Conservation (phyloP, 2,797 vertebrate species). For the Threskiornis aethiopicus region DNA sequence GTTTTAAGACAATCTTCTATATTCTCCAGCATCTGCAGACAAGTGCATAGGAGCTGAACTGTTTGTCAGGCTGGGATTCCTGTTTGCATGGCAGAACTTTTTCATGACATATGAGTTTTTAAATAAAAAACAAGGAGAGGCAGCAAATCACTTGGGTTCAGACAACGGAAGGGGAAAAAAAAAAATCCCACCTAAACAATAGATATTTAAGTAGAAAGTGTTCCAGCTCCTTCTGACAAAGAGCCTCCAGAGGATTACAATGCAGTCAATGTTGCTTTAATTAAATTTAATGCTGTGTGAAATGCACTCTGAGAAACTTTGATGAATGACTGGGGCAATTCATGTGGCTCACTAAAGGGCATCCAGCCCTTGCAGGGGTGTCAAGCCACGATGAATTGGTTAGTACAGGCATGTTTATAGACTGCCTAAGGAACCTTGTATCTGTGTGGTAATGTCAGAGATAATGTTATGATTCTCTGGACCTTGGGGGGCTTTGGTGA, state of each 20-base stretch:
- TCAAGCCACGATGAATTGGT: conserved; percentile 85
- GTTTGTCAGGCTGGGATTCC: neutral
- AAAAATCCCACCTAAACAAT: conserved; percentile 65
- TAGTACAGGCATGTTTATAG: conserved; percentile 89
- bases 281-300: conserved; percentile 90
- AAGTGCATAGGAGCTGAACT: neutral
- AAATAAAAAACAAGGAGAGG: conserved; percentile 68
- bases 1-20: neutral
- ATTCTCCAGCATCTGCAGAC: neutral
- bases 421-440: conserved; percentile 86
- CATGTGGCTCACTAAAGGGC: conserved; percentile 83
- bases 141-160: conserved; percentile 76
- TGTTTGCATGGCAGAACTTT: neutral
- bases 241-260: conserved; percentile 81
- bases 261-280: conserved; percentile 90
- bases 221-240: conserved; percentile 81
- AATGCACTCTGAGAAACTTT: conserved; percentile 85
- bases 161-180: conserved; percentile 47
- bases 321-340: conserved; percentile 86
- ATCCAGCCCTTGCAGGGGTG: conserved; percentile 82
- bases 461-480: conserved; percentile 94
- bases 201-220: conserved; percentile 79
- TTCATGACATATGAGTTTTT: neutral
- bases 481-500: conserved; percentile 91
- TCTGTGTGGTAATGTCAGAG: conserved; percentile 94